Evolutionary conservation across 30 jellyfish, hydroid and myxozoan genomes (phyloP).

Genomic region (Hydra vulgaris): DNA sequence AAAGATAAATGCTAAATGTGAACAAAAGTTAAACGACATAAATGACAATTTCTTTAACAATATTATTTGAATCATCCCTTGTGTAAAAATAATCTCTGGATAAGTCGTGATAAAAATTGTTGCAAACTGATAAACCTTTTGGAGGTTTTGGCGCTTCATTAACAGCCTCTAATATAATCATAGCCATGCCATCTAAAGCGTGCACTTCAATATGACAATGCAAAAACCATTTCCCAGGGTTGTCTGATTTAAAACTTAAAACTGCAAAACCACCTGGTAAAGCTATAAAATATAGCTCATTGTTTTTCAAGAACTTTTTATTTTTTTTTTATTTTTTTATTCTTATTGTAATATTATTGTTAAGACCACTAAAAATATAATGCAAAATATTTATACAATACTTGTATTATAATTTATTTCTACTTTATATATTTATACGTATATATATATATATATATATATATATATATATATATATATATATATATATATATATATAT

Average conservation of each 20-base stretch:
- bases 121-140: slow-evolving; percentile 75
- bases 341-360: too few species aligned
- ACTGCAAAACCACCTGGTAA: slow-evolving; percentile 66
- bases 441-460: too few species aligned
- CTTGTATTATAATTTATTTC: too few species aligned
- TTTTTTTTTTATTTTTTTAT: too few species aligned
- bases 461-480: too few species aligned
- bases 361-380: too few species aligned
- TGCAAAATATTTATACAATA: too few species aligned
- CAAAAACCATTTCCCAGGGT: slow-evolving; percentile 94
- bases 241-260: slow-evolving; percentile 68
- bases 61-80: neutral
- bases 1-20: too few species aligned
- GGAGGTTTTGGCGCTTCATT: slow-evolving; percentile 75
- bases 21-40: too few species aligned
- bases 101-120: slow-evolving; percentile 61
- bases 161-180: slow-evolving; percentile 75
- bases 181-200: slow-evolving; percentile 90
- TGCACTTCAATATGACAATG: slow-evolving; percentile 95
- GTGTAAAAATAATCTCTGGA: slow-evolving; percentile 35
- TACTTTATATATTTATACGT: too few species aligned
- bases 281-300: neutral
- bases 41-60: neutral
- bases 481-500: too few species aligned
- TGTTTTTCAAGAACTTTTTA: too few species aligned